Evolutionary conservation across 2,888 invertebrate genomes (phyloP).

Genomic region (Gnatocerus cornutus): DNA sequence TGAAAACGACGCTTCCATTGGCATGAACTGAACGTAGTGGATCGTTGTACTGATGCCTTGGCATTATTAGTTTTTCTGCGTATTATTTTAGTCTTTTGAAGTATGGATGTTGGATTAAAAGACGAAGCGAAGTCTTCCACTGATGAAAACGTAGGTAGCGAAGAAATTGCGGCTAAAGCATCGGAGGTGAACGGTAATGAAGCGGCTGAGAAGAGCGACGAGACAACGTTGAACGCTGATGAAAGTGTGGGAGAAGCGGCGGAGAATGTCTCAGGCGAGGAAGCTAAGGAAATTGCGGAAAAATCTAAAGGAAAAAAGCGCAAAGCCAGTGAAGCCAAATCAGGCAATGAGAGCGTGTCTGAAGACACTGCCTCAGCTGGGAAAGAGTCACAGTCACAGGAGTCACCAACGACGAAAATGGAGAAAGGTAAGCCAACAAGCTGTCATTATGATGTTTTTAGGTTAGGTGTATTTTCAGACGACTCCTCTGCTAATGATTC

Average conservation of each 20-base stretch:
- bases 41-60: constrained; percentile 25
- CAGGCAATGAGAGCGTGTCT: constrained; percentile 50
- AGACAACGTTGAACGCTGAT: constrained; percentile 5
- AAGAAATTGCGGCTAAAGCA: constrained; percentile 14
- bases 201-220: not conserved
- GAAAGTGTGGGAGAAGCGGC: not conserved
- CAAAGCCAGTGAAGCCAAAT: constrained; percentile 9
- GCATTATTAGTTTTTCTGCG: constrained; percentile 25
- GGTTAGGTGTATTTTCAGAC: constrained; percentile 46
- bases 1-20: constrained; percentile 41
- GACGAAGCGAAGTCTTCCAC: constrained; percentile 2
- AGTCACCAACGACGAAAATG: not conserved
- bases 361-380: constrained; percentile 50
- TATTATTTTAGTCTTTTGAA: constrained; percentile 10
- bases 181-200: constrained; percentile 18
- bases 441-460: constrained; percentile 29
- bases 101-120: constrained; percentile 29
- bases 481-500: constrained; percentile 49
- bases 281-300: constrained; percentile 19
- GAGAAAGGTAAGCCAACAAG: constrained; percentile 26
- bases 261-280: constrained; percentile 42
- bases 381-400: constrained; percentile 28
- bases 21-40: constrained; percentile 34
- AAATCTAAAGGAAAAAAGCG: constrained; percentile 30
- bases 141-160: not conserved